Evolutionary conservation across 2,113 vertebrate species (phyloP).

Genomic region (Tamias sibiricus): DNA sequence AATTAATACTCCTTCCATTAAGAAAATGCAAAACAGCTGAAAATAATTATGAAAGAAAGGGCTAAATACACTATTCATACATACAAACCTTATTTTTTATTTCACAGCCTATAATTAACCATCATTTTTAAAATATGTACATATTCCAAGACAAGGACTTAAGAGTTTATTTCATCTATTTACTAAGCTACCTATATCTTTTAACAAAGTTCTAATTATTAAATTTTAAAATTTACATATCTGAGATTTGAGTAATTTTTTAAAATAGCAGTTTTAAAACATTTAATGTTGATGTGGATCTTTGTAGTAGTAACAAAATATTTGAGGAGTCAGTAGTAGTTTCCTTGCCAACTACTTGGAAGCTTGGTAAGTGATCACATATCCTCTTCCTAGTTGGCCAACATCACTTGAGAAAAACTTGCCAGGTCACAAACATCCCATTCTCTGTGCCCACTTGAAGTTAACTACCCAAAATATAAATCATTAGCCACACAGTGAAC

Average conservation of each 20-base stretch:
- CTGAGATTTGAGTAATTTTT: not conserved
- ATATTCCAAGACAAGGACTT: slow-evolving; percentile 3
- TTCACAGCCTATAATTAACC: not conserved
- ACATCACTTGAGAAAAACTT: not conserved
- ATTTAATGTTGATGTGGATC: slow-evolving; percentile 21
- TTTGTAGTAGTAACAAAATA: not conserved
- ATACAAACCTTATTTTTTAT: slow-evolving; percentile 2
- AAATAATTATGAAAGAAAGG: slow-evolving; percentile 16
- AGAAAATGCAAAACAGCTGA: slow-evolving; percentile 41
- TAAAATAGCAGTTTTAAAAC: slow-evolving; percentile 13
- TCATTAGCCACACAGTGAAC: not conserved
- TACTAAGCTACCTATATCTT: not conserved
- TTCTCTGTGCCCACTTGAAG: not conserved
- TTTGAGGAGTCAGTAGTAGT: not conserved
- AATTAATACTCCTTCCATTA: slow-evolving; percentile 46
- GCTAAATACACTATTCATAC: not conserved
- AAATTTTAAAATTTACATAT: not conserved
- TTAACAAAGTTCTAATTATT: slow-evolving; percentile 30
- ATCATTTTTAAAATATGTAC: not conserved
- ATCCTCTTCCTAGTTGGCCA: not conserved
- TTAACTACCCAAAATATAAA: slow-evolving; percentile 5
- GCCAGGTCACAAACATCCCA: not conserved
- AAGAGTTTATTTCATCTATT: not conserved
- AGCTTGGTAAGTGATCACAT: not conserved
- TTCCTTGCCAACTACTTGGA: slow-evolving; percentile 5